phyloP scores from a whole-genome alignment of 2,797 vertebrate genomes.

The Phoeniculus purpureus region DNA sequence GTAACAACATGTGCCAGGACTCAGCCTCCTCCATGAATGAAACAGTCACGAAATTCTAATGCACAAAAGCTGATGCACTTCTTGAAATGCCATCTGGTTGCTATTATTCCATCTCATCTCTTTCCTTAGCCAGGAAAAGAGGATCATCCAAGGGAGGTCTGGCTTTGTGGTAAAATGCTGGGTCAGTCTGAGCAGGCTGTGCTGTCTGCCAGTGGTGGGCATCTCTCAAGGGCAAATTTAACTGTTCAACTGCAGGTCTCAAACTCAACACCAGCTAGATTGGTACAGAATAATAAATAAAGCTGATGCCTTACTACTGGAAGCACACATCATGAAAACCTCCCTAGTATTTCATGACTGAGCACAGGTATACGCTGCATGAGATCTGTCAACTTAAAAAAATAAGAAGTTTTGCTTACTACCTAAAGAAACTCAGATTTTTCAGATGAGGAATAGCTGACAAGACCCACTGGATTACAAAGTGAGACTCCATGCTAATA shows the following conservation, averaged over 20 bases:
- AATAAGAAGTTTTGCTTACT: not conserved
- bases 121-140: not conserved
- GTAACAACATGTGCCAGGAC: not conserved
- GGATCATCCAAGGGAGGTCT: rapidly evolving
- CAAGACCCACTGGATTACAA: not conserved
- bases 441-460: not conserved
- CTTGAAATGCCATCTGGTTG: not conserved
- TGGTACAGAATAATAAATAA: not conserved
- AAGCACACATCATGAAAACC: not conserved
- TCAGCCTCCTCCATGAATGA: not conserved
- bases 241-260: not conserved
- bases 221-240: too few species aligned
- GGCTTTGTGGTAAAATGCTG: rapidly evolving
- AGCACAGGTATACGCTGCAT: not conserved
- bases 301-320: not conserved
- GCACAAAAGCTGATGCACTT: not conserved
- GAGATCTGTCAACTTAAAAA: not conserved
- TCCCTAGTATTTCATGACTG: rapidly evolving
- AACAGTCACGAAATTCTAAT: not conserved
- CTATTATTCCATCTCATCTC: not conserved
- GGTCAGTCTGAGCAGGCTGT: not conserved
- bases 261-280: not conserved
- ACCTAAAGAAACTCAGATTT: not conserved
- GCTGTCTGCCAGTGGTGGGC: rapidly evolving
- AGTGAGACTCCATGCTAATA: not conserved